phyloP scores from a whole-genome alignment of 2,888 invertebrate genomes.

The Tetropium fuscum region DNA sequence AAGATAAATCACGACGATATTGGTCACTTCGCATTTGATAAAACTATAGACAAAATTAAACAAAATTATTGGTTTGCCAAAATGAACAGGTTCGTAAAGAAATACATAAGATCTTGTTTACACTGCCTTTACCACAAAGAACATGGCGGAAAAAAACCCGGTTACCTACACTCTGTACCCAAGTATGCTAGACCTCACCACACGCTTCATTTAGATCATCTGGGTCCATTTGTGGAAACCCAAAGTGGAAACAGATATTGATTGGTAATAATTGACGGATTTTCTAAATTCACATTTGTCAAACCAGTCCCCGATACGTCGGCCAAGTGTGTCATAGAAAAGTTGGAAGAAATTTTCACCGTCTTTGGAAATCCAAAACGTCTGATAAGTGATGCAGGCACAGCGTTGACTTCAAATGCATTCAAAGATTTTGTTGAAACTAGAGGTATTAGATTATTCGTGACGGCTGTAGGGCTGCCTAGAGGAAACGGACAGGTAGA shows the following conservation, averaged over 20 bases:
- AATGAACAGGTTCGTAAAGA: not conserved
- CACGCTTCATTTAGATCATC: slow-evolving; percentile 56
- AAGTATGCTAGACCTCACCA: slow-evolving; percentile 36
- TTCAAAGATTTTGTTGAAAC: slow-evolving; percentile 54
- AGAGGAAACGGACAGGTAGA: not conserved
- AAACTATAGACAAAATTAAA: not conserved
- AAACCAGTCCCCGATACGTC: slow-evolving; percentile 45
- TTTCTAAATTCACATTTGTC: slow-evolving; percentile 57
- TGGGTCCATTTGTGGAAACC: slow-evolving; percentile 59
- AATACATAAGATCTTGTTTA: not conserved
- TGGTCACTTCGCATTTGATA: not conserved
- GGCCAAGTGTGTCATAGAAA: slow-evolving; percentile 38
- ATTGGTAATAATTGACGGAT: slow-evolving; percentile 56
- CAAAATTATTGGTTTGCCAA: not conserved
- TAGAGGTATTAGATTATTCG: not conserved
- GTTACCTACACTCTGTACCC: no score
- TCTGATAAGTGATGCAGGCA: slow-evolving; percentile 59
- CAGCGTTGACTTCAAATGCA: slow-evolving; percentile 53
- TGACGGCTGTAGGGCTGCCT: not conserved
- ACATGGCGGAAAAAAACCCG: not conserved
- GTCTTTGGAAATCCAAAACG: slow-evolving; percentile 50
- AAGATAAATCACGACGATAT: no score
- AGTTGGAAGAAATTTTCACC: slow-evolving; percentile 47
- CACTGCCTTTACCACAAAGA: not conserved
- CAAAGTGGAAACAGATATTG: slow-evolving; percentile 52